These are phyloP conservation scores for Drosophila robusta DNA, from an alignment of 2,888 invertebrate genomes.

Conservation along the genomic window DNA sequence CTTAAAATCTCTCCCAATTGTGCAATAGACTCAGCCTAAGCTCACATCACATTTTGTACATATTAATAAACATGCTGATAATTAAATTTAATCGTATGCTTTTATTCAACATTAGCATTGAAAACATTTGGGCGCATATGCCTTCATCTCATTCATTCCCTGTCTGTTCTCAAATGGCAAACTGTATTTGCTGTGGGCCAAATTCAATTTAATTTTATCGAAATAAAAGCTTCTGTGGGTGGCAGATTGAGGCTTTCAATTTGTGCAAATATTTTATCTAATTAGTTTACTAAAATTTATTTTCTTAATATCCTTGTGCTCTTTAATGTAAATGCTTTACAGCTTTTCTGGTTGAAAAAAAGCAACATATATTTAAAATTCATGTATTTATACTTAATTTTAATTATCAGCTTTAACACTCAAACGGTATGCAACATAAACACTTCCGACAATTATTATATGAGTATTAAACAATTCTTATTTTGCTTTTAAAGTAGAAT, in stretches of 20 bases:
- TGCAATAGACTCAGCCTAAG: conserved; percentile 47
- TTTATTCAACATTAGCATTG: conserved; percentile 72
- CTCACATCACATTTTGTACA: conserved; percentile 67
- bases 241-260: conserved; percentile 22
- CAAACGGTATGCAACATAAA: too few relatives aligned
- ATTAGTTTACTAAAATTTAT: conserved; percentile 52
- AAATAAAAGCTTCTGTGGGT: conserved; percentile 20
- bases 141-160: not conserved
- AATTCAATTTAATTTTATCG: conserved; percentile 71
- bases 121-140: conserved; percentile 28
- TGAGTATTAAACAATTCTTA: too few relatives aligned
- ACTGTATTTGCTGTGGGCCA: conserved; percentile 64
- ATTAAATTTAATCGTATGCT: conserved; percentile 77
- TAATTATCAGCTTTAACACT: too few relatives aligned
- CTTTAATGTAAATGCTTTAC: conserved; percentile 30
- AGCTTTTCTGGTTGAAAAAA: conserved; percentile 33
- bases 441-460: too few relatives aligned
- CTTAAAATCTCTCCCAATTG: conserved; percentile 75
- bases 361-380: too few relatives aligned
- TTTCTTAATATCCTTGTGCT: conserved; percentile 45
- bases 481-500: too few relatives aligned
- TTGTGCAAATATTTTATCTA: conserved; percentile 57
- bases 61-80: conserved; percentile 78
- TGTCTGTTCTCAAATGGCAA: conserved; percentile 36
- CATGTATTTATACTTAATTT: too few relatives aligned